A percentile compares a stretch with the other conserved stretches of the same genome.
Evolutionary conservation across 2,888 invertebrate genomes (phyloP).

Genomic region (Coleophora flavipennella): DNA sequence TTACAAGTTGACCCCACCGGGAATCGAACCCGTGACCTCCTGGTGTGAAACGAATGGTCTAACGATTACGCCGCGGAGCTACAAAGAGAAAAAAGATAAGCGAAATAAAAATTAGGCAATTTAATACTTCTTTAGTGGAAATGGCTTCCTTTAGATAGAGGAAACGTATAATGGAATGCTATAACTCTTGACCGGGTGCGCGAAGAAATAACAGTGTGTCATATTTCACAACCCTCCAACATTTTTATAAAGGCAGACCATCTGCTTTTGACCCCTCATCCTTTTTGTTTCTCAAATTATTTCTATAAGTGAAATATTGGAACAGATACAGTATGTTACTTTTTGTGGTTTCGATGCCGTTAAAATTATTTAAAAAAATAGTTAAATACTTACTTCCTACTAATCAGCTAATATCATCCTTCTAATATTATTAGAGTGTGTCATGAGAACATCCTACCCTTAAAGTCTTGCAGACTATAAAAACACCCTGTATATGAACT

Average conservation of each 20-base stretch:
- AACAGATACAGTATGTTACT: constrained; percentile 22
- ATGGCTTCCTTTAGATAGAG: constrained; percentile 72
- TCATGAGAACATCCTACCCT: no score
- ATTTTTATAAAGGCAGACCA: constrained; percentile 72
- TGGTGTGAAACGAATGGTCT: no score
- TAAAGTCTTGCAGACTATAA: no score
- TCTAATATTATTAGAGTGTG: no score
- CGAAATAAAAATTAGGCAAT: constrained; percentile 61
- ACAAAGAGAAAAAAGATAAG: background rate
- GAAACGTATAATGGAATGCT: constrained; percentile 72
- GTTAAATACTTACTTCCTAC: no score
- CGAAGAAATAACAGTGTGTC: constrained; percentile 73
- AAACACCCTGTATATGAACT: no score
- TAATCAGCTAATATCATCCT: no score
- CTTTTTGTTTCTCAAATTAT: constrained; percentile 70
- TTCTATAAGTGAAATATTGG: constrained; percentile 61
- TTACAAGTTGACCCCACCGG: no score
- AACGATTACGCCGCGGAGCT: no score
- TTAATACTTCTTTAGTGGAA: constrained; percentile 67
- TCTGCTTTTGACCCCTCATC: constrained; percentile 73
- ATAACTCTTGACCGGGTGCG: constrained; percentile 74
- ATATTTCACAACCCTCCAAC: constrained; percentile 73
- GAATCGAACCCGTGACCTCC: no score
- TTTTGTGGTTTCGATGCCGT: no score
- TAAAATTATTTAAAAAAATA: no score